phyloP scores from a whole-genome alignment of 2,797 vertebrate genomes.

The Schizothorax lantsangensis region DNA sequence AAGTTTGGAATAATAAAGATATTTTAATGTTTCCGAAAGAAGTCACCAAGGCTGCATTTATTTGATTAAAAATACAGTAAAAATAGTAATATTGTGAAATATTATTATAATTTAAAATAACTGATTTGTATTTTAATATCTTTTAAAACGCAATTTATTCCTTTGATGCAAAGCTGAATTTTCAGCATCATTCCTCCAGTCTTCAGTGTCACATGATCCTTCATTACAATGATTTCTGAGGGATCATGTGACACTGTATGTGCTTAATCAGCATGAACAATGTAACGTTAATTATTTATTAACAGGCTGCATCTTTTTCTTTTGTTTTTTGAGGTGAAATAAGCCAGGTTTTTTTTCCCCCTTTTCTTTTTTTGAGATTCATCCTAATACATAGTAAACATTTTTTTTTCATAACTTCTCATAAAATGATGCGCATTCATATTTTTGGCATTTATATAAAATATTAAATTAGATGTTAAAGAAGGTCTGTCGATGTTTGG shows the following conservation, averaged over 20 bases:
- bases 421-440: not conserved
- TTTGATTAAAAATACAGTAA: not conserved
- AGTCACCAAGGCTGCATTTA: not conserved
- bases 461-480: not conserved
- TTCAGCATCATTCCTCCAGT: not conserved
- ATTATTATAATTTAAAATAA: not conserved
- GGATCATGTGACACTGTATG: not conserved
- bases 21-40: not conserved
- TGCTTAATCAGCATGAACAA: not conserved
- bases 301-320: not conserved
- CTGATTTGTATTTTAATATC: not conserved
- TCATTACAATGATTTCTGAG: not conserved
- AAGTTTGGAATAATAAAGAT: not conserved
- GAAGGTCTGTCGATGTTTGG: not conserved
- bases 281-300: not conserved
- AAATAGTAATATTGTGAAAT: not conserved
- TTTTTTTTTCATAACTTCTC: no score
- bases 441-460: not conserved
- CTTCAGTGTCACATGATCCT: not conserved
- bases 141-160: not conserved
- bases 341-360: not conserved
- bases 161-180: not conserved
- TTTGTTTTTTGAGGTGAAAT: not conserved
- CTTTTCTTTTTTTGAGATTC: not conserved
- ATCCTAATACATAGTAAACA: not conserved